Evolutionary conservation across 2,888 invertebrate genomes (phyloP), one percentile per base, ranked within the genome.

Genomic region (Cosmorhoe ocellata): DNA sequence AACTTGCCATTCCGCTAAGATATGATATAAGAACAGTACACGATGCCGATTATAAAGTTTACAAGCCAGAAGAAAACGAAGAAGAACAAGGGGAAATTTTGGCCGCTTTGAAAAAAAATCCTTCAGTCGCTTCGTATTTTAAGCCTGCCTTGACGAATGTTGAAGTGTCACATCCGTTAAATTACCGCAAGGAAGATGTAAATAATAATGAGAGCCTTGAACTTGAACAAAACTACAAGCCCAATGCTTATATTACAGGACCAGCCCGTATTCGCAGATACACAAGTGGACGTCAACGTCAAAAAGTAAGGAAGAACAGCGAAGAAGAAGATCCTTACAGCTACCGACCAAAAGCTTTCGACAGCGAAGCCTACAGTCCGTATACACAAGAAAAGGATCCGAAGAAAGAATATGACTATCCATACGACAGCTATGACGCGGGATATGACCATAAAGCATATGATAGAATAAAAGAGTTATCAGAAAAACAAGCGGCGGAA

Each of bases 401-500:
- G 9, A 76, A 81, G 13, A 84, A 85, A 45, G 84, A 84, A 18
- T 91, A 90, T 56, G 90, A 88, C 57, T 88, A 89, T 59, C 87
- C 87, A 22, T 91, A 91, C 62, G 77, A 77, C 60, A 74, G 76
- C 36, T 90, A 90, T 54, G 90, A 88, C 55, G 85, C 90, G 0
- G 91, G 91, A 13, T 90, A 91, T 59, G 90, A 90, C 51, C 83
- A 88, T 36, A 90, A 91, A 64, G 90, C 91, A 54, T 91, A 91
- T 53, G 91, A 91, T 34, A 85, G 90, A 68, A 86, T 92, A 55
- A 92, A 92, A 58, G 91, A 92, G 27, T 84, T 92, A 31, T 93
- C 93, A 0, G 93, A 94, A 65, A 84, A 90, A 64, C 91, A 93
- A 68, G 91, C 93, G 0, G 91, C 92, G 28, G 92, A 92, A 81